A percentile compares a stretch with the other conserved stretches of the same genome.
phyloP scores from a whole-genome alignment of 2,888 invertebrate species.

The Hyles lineata region DNA sequence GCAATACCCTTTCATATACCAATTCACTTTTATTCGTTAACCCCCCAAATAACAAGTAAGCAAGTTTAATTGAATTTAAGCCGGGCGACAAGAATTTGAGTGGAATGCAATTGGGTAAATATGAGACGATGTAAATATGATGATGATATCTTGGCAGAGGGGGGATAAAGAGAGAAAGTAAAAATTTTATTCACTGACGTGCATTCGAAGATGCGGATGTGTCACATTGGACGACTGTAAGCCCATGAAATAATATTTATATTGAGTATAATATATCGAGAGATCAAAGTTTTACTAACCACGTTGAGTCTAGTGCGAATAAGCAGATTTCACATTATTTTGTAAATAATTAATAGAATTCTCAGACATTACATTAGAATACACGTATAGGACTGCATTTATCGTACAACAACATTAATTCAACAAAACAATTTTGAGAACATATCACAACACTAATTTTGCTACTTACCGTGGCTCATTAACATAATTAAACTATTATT shows the following conservation, averaged over 20 bases:
- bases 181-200: too few species aligned
- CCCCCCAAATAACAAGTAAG: constrained; percentile 58
- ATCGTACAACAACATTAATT: background rate
- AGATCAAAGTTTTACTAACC: constrained; percentile 10
- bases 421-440: background rate
- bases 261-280: too few species aligned
- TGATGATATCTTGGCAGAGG: too few species aligned
- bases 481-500: constrained; percentile 38
- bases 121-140: too few species aligned
- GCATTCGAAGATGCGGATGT: too few species aligned
- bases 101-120: constrained; percentile 60
- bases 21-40: constrained; percentile 47
- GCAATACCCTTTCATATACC: constrained; percentile 73
- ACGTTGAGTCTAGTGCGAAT: too few species aligned
- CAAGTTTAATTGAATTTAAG: constrained; percentile 78
- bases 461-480: constrained; percentile 28
- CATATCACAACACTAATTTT: constrained; percentile 29
- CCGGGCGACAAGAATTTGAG: constrained; percentile 72
- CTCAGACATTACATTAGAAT: background rate
- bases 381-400: too few species aligned
- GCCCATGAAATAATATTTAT: too few species aligned
- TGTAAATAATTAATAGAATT: too few species aligned
- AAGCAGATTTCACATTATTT: too few species aligned
- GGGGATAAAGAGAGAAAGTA: too few species aligned
- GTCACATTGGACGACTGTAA: too few species aligned